A percentile compares a stretch with the other conserved stretches of the same genome.
Conservation (phyloP, 2,888 invertebrate genomes). For the Anthophora plumipes region DNA sequence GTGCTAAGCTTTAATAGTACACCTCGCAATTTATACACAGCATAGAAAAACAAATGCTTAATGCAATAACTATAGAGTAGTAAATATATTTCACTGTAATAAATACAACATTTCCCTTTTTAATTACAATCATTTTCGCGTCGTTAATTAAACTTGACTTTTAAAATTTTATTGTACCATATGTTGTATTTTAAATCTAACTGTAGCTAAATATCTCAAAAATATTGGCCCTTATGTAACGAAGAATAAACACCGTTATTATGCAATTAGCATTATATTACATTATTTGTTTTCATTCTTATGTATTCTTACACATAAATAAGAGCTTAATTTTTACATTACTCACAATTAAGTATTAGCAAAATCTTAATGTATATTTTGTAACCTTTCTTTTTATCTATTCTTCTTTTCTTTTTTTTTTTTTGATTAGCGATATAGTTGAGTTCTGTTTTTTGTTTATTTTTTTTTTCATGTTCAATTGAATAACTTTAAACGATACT, state of each 20-base stretch:
- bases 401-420: too few species aligned
- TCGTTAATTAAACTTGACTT: slow-evolving; percentile 38
- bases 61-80: slow-evolving; percentile 32
- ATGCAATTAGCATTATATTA: slow-evolving; percentile 42
- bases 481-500: slow-evolving; percentile 18
- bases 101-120: slow-evolving; percentile 23
- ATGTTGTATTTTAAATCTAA: slow-evolving; percentile 45
- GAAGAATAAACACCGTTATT: slow-evolving; percentile 42
- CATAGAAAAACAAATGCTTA: slow-evolving; percentile 36
- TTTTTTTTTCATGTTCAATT: slow-evolving; percentile 1
- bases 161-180: slow-evolving; percentile 38
- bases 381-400: too few species aligned
- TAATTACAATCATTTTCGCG: slow-evolving; percentile 13
- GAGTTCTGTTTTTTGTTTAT: too few species aligned
- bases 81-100: slow-evolving; percentile 32
- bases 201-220: slow-evolving; percentile 48
- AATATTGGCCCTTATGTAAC: slow-evolving; percentile 60
- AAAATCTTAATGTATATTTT: slow-evolving; percentile 30
- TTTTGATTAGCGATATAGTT: slow-evolving; percentile 44
- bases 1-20: slow-evolving; percentile 19
- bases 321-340: slow-evolving; percentile 24
- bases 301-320: slow-evolving; percentile 25
- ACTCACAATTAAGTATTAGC: slow-evolving; percentile 24
- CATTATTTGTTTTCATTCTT: slow-evolving; percentile 9
- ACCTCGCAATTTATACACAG: slow-evolving; percentile 30